These are phyloP conservation scores for Gymnothorax javanicus DNA, from an alignment of 2,797 vertebrate species.

Conservation along the genomic window DNA sequence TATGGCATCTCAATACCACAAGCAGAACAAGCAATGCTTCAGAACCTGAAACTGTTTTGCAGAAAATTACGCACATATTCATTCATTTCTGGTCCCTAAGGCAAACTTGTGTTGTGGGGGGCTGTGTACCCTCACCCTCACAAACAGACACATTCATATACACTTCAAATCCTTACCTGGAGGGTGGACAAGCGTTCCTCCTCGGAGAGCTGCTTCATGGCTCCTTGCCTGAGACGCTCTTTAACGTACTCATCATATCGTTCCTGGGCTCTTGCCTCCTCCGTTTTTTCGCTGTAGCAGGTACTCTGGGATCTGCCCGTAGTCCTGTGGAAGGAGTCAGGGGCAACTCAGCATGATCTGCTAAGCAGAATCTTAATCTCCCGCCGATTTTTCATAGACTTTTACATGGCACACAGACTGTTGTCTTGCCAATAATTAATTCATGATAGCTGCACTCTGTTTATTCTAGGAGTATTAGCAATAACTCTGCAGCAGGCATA, in stretches of 20 bases:
- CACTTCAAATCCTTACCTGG: conserved; percentile 66
- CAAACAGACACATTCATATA: background rate
- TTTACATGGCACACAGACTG: background rate
- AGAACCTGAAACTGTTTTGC: background rate
- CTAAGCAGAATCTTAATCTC: background rate
- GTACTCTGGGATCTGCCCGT: conserved; percentile 83
- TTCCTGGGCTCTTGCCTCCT: conserved; percentile 73
- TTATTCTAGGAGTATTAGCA: background rate
- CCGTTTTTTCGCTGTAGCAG: conserved; percentile 75
- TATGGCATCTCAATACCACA: background rate
- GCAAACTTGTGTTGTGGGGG: background rate
- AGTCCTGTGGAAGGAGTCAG: conserved; percentile 71
- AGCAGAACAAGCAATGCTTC: background rate
- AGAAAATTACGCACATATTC: background rate
- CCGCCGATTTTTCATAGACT: background rate
- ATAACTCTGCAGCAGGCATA: background rate
- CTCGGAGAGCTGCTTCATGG: conserved; percentile 79
- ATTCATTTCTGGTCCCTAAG: background rate
- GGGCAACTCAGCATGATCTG: conserved; percentile 6
- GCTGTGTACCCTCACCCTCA: background rate
- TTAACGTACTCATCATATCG: conserved; percentile 73
- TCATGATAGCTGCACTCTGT: background rate
- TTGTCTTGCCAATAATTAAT: background rate
- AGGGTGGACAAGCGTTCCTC: conserved; percentile 75
- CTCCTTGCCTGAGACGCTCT: conserved; percentile 72